Evolutionary conservation across 1,140 invertebrate genomes (phyloP), one percentile per base, ranked within the genome.

Genomic region (Neodiprion pinetum): DNA sequence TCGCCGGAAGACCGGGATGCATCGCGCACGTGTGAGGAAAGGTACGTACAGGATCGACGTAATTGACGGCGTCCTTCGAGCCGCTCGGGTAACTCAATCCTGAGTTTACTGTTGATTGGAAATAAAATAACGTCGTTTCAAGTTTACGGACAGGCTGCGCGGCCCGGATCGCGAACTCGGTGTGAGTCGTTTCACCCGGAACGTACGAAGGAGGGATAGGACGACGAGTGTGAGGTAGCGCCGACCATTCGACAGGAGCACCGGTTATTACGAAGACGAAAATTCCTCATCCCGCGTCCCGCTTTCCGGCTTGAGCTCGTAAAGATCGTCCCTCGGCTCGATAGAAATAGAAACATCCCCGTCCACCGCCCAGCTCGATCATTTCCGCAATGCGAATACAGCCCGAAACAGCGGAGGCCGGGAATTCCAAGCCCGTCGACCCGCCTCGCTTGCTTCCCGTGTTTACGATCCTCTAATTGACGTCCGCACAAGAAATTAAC

Each of bases 361-460:
- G 11, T 40, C 28, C 28, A 40, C 28, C 28, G 5, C 28, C 28
- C 28, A 40, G 28, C 28, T 40, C 28, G 5, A 40, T 40, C 28
- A 40, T 40, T 40, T 40, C 28, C 28, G 28, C 28, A 40, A 2
- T 5, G 28, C 28, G 28, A 40, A 40, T 40, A 40, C 5, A 40
- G 28, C 28, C 28, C 28, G 28, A 40, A 5, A 40, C 28, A 40
- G 2, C 28, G 28, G 28, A 40, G 5, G 28, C 28, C 28, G 28
- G 28, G 28, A 40, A 84, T 85, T 86, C 84, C 83, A 84, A 81
- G 80, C 82, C 76, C 81, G 80, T 80, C 82, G 76, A 77, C 48
- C 76, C 68, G 69, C 72, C 28, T 40, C 28, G 28, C 28, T 40
- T 40, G 28, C 28, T 40, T 2, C 28, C 28, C 28, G 28, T 40